Conservation (phyloP, 2,888 invertebrate genomes). For the Hydropsyche betteni region DNA sequence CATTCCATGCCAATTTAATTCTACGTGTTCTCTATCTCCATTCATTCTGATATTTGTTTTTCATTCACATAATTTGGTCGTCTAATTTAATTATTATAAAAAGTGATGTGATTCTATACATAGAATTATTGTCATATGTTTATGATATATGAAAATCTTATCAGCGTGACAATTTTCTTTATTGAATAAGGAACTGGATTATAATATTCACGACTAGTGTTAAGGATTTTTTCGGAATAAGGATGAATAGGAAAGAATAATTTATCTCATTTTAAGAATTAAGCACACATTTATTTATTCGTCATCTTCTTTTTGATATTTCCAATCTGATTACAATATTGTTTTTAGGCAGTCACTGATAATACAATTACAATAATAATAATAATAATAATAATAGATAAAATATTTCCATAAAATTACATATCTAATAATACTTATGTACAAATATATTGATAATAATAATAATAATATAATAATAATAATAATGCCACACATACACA, state of each 20-base stretch:
- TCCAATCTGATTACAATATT: constrained; percentile 53
- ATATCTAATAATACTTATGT: constrained; percentile 50
- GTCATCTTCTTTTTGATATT: constrained; percentile 53
- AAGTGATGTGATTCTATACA: too few relatives aligned
- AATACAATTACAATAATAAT: constrained; percentile 48
- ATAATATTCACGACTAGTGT: too few relatives aligned
- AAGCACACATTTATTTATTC: constrained; percentile 62
- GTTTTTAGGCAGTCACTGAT: constrained; percentile 52
- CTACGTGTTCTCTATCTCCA: too few relatives aligned
- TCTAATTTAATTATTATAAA: too few relatives aligned
- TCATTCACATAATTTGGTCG: too few relatives aligned
- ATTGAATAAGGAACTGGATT: too few relatives aligned
- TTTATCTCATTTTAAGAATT: constrained; percentile 59
- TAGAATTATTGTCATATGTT: too few relatives aligned
- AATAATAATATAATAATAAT: constrained; percentile 6
- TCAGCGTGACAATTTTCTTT: too few relatives aligned
- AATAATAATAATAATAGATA: constrained; percentile 47
- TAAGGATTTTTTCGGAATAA: constrained; percentile 52
- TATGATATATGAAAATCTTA: too few relatives aligned
- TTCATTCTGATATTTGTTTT: too few relatives aligned
- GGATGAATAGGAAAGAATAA: constrained; percentile 59
- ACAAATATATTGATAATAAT: constrained; percentile 43
- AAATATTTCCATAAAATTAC: constrained; percentile 51
- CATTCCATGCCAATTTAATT: too few relatives aligned
- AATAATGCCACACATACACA: constrained; percentile 50